Evolutionary conservation across 2,888 invertebrate species (phyloP), one percentile per base, ranked within the genome.

Genomic region (Erannis defoliaria): DNA sequence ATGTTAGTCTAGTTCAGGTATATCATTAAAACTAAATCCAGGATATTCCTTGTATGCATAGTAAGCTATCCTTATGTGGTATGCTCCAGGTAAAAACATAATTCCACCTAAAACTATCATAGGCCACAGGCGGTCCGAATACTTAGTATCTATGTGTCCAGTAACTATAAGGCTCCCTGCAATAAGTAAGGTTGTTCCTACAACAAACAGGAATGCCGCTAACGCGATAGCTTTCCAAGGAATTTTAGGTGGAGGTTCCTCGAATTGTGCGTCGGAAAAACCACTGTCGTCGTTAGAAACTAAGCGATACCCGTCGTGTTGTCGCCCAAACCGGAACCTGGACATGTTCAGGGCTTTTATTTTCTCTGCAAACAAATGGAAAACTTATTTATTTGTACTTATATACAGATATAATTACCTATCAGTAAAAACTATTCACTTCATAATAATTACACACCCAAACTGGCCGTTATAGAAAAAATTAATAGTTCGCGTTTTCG

Each of bases 71-170:
- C 97, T 94, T 48, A 97, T 95, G 82, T 98, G 98, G 87, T 98
- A 98, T 53, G 97, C 96, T 38, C 98, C 98, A 0, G 98, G 98
- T 70, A 98, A 95, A 80, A 98, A 98, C 97, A 98, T 97, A 37
- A 98, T 93, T 19, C 95, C 93, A 31, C 98, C 98, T 77, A 98
- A 91, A 71, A 98, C 96, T 67, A 98, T 95, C 86, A 98, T 94
- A 0, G 98, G 98, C 97, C 97, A 98, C 83, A 97, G 95, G 65
- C 98, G 94, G 85, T 98, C 98, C 1, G 96, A 95, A 87, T 98
- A 97, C 94, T 97, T 96, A 31, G 96, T 94, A 77, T 96, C 96
- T 78, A 97, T 96, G 75, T 96, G 95, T 16, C 98, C 98, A 62
- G 96, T 95, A 23, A 97, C 95, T 62, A 98, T 95, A 64, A 98